Base-by-base conservation (phyloP, 2,113 vertebrate species). In the Chauna torquata region DNA sequence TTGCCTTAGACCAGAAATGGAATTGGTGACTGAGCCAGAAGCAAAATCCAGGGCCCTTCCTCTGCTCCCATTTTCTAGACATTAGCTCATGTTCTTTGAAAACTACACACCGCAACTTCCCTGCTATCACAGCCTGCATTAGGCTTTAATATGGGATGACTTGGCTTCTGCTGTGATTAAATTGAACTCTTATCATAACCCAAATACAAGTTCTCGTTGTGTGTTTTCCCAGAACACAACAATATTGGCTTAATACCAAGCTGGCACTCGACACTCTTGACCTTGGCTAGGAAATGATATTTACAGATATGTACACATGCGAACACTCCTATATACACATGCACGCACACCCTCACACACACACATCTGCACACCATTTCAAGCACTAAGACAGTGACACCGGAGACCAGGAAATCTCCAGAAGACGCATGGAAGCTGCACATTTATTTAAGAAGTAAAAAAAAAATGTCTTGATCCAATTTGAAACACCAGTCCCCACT, bases 211-310 rank as follows among this genome's bases (percentile, higher is more conserved):
- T 45, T 85, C 45, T 91, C 0, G 2, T 30, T 8, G 20, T 24
- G 59, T 18, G 16, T 55, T 95, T 97, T 96, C 92, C 97, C 97
- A 97, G 95, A 92, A 95, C 68, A 75, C 45, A 79, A 95, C 78
- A 97, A 97, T 95, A 86, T 91, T 97, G 95, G 93, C 94, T 40
- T 38, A 11, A 78, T 55, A 24, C 75, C 89, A 75, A 70, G 68
- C 82, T 97, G 95, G 95, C 91, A 52, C 84, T 50, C 70, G 44
- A 75, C 47, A 13, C 32, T 20, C 74, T 34, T 49, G 17, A 18
- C 32, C 75, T 83, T 92, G 85, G 62, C 90, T 58, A 19, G 84
- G 96, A 91, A 90, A 77, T 49, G n/a, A 1, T 22, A 13, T 61
- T 64, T 79, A 76, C 34, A n/a, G 94, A 45, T 42, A 6, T 3